Evolutionary conservation across 2,797 vertebrate genomes (phyloP), one percentile per base, ranked within the genome.

Genomic region (Acanthornis magna): DNA sequence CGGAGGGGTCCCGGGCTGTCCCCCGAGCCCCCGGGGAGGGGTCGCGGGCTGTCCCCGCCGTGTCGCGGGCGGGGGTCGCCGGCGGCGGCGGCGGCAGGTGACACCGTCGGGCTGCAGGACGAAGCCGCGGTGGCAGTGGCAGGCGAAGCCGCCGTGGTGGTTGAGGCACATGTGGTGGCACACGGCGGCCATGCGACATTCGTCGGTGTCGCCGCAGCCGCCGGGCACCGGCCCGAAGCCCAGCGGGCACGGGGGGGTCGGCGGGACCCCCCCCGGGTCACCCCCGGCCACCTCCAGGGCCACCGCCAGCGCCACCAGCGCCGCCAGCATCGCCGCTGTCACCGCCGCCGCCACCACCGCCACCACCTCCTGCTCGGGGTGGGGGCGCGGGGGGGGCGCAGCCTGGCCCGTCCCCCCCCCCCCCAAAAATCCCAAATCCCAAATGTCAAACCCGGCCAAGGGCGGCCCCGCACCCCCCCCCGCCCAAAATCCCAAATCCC

Each of bases 151-250:
- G 0, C 89, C 89, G 16, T 87, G 53, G n/a, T 91, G 89, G 72
- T 91, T 91, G 23, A 91, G 89, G 65, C 89, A 87, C 84, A 91
- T 87, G 84, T 91, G 89, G 34, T 91, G 89, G 11, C 89, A 91
- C 5, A 91, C 65, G 58, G 71, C 65, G 19, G 72, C 89, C 65
- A 51, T 65, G 51, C 77, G 77, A 40, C 89, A 91, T 10, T 91
- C 75, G 57, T 89, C 91, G 48, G 2, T 26, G 47, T 89, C 91
- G 32, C 75, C 70, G 70, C 91, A 92, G 72, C 72, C 72, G 55
- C 72, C 72, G 1, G n/a, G 27, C 48, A 84, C 68, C 45, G 74
- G 85, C 22, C 45, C 55, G 43, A 85, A 85, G 0, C 88, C 88
- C 27, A 91, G 19, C 16, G 88, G 81, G 8, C 88, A 90, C 16